Percentiles rank a stretch among this genome's conserved stretches.
These are phyloP conservation scores for Ptyas mucosa DNA, from an alignment of 2,113 vertebrate species.

Conservation along the genomic window DNA sequence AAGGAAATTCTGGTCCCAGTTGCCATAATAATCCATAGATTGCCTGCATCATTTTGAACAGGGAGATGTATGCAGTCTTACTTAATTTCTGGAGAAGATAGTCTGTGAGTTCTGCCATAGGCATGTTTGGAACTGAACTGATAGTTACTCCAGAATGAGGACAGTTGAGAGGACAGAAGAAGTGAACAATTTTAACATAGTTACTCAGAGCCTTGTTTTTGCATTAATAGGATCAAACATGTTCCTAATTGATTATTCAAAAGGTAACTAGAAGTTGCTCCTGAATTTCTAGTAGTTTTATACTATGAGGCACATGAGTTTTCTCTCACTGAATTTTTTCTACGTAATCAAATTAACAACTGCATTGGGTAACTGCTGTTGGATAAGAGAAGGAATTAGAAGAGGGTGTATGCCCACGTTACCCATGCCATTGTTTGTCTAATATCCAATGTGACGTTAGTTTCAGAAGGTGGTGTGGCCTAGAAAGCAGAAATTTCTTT, in stretches of 20 bases:
- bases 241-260: neutral
- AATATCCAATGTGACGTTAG: neutral
- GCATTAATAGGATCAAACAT: neutral
- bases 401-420: neutral
- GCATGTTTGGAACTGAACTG: neutral
- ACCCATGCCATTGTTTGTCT: neutral
- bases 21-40: neutral
- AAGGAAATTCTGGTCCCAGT: neutral
- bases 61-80: neutral
- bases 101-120: neutral
- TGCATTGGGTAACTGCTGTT: neutral
- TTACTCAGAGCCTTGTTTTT: neutral
- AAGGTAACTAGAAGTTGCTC: neutral
- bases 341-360: neutral
- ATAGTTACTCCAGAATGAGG: neutral
- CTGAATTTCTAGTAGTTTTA: neutral
- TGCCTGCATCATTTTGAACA: neutral
- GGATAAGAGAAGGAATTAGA: neutral
- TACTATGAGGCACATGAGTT: neutral
- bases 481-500: slow-evolving; percentile 11
- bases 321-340: neutral
- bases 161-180: neutral
- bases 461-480: neutral
- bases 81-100: neutral
- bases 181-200: neutral